A percentile compares a stretch with the other conserved stretches of the same genome.
These are phyloP conservation scores for Clepsis dumicolana DNA, from an alignment of 2,888 invertebrate species.

Conservation along the genomic window DNA sequence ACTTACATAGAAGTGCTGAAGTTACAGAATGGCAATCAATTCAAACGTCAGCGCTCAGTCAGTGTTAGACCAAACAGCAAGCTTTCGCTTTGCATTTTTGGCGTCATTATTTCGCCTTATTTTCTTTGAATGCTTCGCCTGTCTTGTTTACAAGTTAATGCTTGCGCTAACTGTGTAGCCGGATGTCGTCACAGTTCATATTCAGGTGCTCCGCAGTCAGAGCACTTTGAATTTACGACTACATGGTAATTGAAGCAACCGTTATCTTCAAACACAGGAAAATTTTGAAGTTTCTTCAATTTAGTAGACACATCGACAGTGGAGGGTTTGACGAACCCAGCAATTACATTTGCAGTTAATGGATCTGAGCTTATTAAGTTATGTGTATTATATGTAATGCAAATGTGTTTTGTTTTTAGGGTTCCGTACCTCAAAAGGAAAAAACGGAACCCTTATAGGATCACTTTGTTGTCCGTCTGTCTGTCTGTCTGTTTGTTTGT, in stretches of 20 bases:
- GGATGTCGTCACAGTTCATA: conserved; percentile 8
- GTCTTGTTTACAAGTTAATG: conserved; percentile 13
- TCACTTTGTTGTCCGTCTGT: too few relatives aligned
- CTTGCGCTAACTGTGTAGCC: conserved; percentile 22
- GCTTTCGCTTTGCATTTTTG: conserved; percentile 1
- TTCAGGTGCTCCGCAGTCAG: conserved; percentile 7
- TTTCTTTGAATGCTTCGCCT: not conserved
- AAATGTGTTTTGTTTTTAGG: too few relatives aligned
- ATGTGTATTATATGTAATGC: too few relatives aligned
- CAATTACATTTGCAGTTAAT: too few relatives aligned
- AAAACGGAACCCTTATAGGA: too few relatives aligned
- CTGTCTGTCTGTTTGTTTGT: too few relatives aligned
- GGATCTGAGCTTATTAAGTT: too few relatives aligned
- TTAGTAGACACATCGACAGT: not conserved
- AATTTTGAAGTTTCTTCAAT: conserved; percentile 36
- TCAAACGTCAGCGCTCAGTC: not conserved
- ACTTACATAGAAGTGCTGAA: not conserved
- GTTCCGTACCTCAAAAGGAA: too few relatives aligned
- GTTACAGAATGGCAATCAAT: not conserved
- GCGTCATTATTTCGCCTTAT: not conserved
- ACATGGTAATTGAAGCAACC: conserved; percentile 34
- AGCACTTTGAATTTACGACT: conserved; percentile 29
- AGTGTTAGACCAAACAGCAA: not conserved
- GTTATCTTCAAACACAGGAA: conserved; percentile 35
- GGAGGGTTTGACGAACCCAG: conserved; percentile 1